Conservation (phyloP, 2,113 vertebrate species). For the Xiphophorus couchianus region DNA sequence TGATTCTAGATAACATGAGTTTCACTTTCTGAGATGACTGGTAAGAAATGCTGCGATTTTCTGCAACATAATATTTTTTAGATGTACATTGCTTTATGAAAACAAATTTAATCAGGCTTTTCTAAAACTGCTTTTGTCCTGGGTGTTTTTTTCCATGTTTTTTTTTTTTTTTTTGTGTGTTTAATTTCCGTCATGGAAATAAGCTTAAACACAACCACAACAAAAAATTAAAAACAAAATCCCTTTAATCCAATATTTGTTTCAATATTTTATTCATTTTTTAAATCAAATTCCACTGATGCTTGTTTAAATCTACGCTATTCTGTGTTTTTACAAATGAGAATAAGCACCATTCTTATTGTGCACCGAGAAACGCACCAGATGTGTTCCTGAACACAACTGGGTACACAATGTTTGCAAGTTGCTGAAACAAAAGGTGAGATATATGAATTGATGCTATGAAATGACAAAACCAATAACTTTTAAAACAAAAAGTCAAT, state of each 20-base stretch:
- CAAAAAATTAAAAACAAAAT: neutral
- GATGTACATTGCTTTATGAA: too few relatives aligned
- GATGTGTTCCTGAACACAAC: conserved; percentile 17
- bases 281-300: conserved; percentile 6
- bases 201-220: too few relatives aligned
- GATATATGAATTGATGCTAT: conserved; percentile 6
- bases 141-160: too few relatives aligned
- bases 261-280: neutral
- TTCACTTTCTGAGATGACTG: too few relatives aligned
- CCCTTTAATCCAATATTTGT: neutral
- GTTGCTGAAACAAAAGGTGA: neutral
- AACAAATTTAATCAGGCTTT: too few relatives aligned
- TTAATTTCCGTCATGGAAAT: too few relatives aligned
- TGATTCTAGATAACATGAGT: too few relatives aligned
- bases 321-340: neutral
- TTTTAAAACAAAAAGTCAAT: conserved; percentile 25
- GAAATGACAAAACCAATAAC: conserved; percentile 40
- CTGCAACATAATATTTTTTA: too few relatives aligned
- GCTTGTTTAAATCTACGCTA: neutral
- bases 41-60: too few relatives aligned
- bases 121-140: too few relatives aligned
- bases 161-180: too few relatives aligned
- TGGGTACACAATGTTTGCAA: neutral
- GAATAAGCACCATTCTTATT: neutral
- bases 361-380: too few relatives aligned